These are phyloP conservation scores for Pollenia amentaria DNA, from an alignment of 2,888 invertebrate genomes.

Conservation along the genomic window DNA sequence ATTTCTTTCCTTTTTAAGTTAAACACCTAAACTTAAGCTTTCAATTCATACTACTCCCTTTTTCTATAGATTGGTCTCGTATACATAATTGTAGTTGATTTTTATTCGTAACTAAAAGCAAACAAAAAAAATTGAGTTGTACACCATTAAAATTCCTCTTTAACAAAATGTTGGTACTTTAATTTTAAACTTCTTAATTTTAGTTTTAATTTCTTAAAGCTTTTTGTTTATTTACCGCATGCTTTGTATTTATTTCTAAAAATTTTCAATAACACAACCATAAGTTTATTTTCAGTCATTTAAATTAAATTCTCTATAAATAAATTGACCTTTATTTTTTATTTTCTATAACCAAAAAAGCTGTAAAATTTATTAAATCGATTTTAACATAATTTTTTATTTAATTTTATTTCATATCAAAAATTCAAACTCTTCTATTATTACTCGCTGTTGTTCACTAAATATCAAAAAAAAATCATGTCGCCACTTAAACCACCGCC, in stretches of 20 bases:
- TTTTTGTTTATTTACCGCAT: constrained; percentile 57
- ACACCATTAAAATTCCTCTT: neutral
- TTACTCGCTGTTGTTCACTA: constrained; percentile 75
- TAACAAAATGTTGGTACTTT: constrained; percentile 45
- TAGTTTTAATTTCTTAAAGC: constrained; percentile 6
- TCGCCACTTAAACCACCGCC: constrained; percentile 67
- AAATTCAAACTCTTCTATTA: constrained; percentile 71
- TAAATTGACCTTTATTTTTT: constrained; percentile 25
- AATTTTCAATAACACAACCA: neutral
- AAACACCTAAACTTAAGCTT: constrained; percentile 30
- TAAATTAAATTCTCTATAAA: neutral
- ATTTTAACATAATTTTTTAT: constrained; percentile 67
- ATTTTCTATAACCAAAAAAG: constrained; percentile 33
- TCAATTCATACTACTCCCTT: constrained; percentile 4
- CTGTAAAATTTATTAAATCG: constrained; percentile 52
- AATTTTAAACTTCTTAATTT: constrained; percentile 20
- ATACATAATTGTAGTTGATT: constrained; percentile 45
- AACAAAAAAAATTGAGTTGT: constrained; percentile 24
- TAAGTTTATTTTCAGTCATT: neutral
- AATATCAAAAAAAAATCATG: constrained; percentile 75
- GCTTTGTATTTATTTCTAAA: constrained; percentile 36
- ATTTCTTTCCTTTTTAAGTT: constrained; percentile 19
- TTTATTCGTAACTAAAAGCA: constrained; percentile 7
- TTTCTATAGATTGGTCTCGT: constrained; percentile 31
- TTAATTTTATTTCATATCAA: constrained; percentile 71